Evolutionary conservation across 2,113 vertebrate species (phyloP), one percentile per base, ranked within the genome.

Genomic region (Passer montanus): DNA sequence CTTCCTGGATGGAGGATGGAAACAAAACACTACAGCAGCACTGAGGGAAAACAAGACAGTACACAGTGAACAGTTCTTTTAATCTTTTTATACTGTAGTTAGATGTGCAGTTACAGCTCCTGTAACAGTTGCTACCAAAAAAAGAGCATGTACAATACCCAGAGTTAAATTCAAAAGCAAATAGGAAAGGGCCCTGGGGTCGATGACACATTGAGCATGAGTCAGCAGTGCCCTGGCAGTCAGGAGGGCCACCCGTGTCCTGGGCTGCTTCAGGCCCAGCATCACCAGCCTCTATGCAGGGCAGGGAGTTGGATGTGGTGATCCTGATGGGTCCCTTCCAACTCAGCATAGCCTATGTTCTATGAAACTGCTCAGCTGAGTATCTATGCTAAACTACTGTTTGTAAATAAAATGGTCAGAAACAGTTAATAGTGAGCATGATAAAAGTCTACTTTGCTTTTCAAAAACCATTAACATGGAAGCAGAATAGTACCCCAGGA

Each of bases 41-140:
- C 15, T 21, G 85, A 37, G n/a, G 53, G 44, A 63, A 63, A 66
- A 20, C 24, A 41, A 21, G 37, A 43, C 80, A 30, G 12, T 3
- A 59, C 17, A 66, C 73, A 70, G 2, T 46, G 56, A 98, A 81
- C 6, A 50, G 30, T 56, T 62, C 30, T 97, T 97, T 97, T 94
- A 87, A 95, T 89, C 79, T 70, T 96, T 84, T 96, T 91, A 49
- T 96, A 96, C 72, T 94, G 87, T 85, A 94, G 60, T 96, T 79
- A 78, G 80, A 90, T 87, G 79, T 11, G 90, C 92, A 84, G 91
- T 93, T 97, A 52, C 87, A 97, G 81, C 46, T 97, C 88, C 95
- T 18, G 3, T 91, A 97, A 97, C 92, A 93, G 92, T 49, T 86
- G 94, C 96, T 98, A 97, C 95, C 35, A 35, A 96, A 97, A 98